Evolutionary conservation across 1,140 invertebrate species (phyloP).

Genomic region (Drosophila grimshawi): DNA sequence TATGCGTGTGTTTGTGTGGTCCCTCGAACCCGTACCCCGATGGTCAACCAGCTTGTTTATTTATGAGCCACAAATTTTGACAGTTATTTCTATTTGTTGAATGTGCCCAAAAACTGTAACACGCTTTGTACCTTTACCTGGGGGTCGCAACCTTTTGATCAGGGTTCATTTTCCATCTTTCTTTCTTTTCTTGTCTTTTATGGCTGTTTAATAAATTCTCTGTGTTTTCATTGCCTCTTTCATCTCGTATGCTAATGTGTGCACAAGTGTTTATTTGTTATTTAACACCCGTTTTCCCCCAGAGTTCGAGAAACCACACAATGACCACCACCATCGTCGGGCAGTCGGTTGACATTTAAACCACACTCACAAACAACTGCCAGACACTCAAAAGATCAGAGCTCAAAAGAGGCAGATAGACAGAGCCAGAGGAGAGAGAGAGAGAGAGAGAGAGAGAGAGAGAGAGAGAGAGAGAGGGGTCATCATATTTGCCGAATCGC

Average conservation of each 20-base stretch:
- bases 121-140: slow-evolving; percentile 13
- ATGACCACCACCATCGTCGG: slow-evolving; percentile 65
- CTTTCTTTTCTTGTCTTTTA: slow-evolving; percentile 45
- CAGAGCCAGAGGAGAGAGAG: not conserved
- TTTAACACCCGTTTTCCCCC: slow-evolving; percentile 70
- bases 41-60: slow-evolving; percentile 35
- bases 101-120: slow-evolving; percentile 30
- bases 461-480: not conserved
- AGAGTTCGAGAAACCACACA: slow-evolving; percentile 13
- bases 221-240: slow-evolving; percentile 7
- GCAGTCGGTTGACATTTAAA: slow-evolving; percentile 32
- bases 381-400: not conserved
- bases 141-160: slow-evolving; percentile 40
- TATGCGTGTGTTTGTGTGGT: slow-evolving; percentile 47
- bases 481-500: slow-evolving; percentile 21
- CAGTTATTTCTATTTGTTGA: slow-evolving; percentile 58
- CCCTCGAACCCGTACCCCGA: not conserved
- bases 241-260: slow-evolving; percentile 67
- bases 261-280: slow-evolving; percentile 82
- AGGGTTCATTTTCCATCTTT: not conserved
- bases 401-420: no score
- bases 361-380: slow-evolving; percentile 38
- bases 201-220: slow-evolving; percentile 63
- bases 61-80: slow-evolving; percentile 73
- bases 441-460: not conserved